Evolutionary conservation across 2,797 vertebrate genomes (phyloP), one percentile per base, ranked within the genome.

Genomic region (Anableps anableps): DNA sequence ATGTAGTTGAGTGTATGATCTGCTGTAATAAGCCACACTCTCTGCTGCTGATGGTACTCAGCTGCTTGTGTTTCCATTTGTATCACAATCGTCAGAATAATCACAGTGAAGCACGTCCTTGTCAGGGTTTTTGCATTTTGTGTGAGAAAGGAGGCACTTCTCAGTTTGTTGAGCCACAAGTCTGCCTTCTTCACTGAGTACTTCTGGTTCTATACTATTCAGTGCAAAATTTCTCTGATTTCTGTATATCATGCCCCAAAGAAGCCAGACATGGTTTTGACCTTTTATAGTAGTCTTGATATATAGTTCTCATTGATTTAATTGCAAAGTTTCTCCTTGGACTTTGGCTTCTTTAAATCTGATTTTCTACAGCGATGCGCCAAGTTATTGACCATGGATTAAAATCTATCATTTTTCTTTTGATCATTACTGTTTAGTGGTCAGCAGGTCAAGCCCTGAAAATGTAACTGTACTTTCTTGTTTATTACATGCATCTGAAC

Each of bases 91-190:
- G 23, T 68, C 9, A 31, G 70, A 55, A 60, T 88, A 79, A 85
- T 88, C 85, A 36, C 78, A 74, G 72, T 87, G 86, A 86, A 92
- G 85, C 83, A 82, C 78, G 64, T 84, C 82, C 80, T 87, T 85
- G 85, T 76, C 72, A 82, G 81, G 77, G 68, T 86, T 85, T 82
- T 77, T 75, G 75, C 73, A 73, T 79, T 78, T 53, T 23, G 74
- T 84, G 78, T 82, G 83, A 73, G 71, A 83, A 80, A 82, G 82
- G 80, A 75, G 72, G 64, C 66, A 43, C 10, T 76, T 79, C 80
- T 86, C 77, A 19, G 78, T 81, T 74, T 74, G 74, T 77, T 10
- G 43, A 86, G 73, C 84, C 80, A 78, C 64, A 74, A 64, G 75
- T 74, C 75, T 83, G 74, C 77, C 75, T 41, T 50, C 71, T 17